Evolutionary conservation across 1,140 invertebrate species (phyloP), one percentile per base, ranked within the genome.

Genomic region (Drosophila hydei): DNA sequence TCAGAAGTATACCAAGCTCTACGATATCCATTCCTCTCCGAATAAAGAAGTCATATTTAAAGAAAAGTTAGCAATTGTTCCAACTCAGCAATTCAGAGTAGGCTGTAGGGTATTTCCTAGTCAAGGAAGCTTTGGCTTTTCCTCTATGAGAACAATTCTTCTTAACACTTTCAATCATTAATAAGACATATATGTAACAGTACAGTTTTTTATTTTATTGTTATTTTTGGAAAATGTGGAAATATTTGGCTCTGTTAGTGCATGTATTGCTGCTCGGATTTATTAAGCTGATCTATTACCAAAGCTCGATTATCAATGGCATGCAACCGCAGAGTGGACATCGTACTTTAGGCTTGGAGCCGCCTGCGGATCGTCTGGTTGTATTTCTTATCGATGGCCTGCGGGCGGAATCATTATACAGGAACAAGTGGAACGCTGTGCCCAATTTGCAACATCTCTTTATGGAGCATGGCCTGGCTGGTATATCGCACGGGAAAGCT

Each of bases 321-420:
- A 91, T 94, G 71, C 61, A 76, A 9, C 92, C 92, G 12, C 92
- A 93, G 75, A 72, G 79, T 69, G 92, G 93, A 12, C 70, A 87
- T 40, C 90, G 92, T 40, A 80, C 62, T 2, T 45, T 75, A 36
- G 64, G 55, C 0, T 16, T 83, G 0, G 21, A 93, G 8, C 92
- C 96, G 6, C 94, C 95, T 18, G 96, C 97, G 0, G 95, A 96
- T 89, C 92, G 91, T 21, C 88, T 98, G 19, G 95, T 98, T 27
- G 92, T 99, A 3, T 95, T 98, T 91, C 94, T 97, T n/a, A 95
- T 96, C 19, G 98, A 99, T 94, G 98, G 98, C 3, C 91, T 99
- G 30, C 92, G 97, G 75, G 96, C 96, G 27, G 95, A 97, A 84
- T 95, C 95, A 16, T 95, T 97, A 80, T 93, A 94, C 71, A 92